Base-by-base conservation (phyloP, 2,888 invertebrate species). In the Cheilosia vulpina region DNA sequence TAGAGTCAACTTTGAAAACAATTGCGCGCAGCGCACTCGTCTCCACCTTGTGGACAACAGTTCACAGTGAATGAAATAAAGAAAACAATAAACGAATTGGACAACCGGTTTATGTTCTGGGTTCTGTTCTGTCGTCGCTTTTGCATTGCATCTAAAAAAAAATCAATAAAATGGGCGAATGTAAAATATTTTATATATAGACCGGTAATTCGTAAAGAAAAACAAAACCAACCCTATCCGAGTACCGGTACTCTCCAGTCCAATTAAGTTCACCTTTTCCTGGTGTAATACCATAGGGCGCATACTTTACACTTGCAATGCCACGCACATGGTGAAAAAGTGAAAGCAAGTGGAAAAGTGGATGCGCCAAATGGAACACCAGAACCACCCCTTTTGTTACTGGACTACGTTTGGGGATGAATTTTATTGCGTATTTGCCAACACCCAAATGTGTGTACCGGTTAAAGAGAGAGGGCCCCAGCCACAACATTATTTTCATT, bases 371-470 rank as follows among this genome's bases (percentile, higher is more conserved):
- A 65, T 69, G 78, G 55, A 34, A 53, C 24, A 41, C 53, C 52
- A 57, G 38, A 50, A 19, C 52, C 31, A 68, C 34, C 50, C 57
- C 50, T 34, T 38, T 53, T 65, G 15, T 41, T 38, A 19, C 43
- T 1, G 21, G 38, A 13, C 17, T 11, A 34, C 11, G 31, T 43
- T 65, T 43, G 84, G 84, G 84, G 84, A 71, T 84, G 84, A 75
- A 31, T 79, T 83, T 69, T 60, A 62, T 73, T 83, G 21, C 50
- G 17, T 41, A 73, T 45, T 52, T 71, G 84, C 63, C 84, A 84
- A 84, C 84, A 84, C 84, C 80, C 84, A 79, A 78, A 55, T 69
- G 31, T 47, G 66, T 66, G 47, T 79, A 73, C 79, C 73, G 73
- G 83, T 84, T 84, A 63, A 19, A 57, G 63, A 65, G 62, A 52